These are phyloP conservation scores for Lates calcarifer DNA, from an alignment of 2,113 vertebrate genomes.

Conservation along the genomic window DNA sequence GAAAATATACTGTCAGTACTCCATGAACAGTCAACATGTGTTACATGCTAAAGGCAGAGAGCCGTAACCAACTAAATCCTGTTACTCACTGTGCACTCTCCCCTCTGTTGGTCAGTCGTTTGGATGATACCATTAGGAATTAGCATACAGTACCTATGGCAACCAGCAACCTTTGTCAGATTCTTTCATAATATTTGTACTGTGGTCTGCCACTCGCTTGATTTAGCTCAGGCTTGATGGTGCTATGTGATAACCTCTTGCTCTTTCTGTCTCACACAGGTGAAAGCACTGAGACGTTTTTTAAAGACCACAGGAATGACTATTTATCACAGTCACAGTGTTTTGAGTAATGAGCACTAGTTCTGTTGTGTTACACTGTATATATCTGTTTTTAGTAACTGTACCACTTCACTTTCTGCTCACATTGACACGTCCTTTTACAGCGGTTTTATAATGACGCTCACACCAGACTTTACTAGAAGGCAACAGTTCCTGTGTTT, in stretches of 20 bases:
- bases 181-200: conserved; percentile 86
- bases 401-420: not conserved
- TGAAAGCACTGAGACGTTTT: conserved; percentile 43
- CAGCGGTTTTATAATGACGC: not conserved
- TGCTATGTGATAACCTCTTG: conserved; percentile 70
- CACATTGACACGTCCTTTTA: not conserved
- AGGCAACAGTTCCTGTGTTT: conserved; percentile 7
- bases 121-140: conserved; percentile 83
- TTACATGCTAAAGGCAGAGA: conserved; percentile 58
- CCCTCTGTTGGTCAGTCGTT: conserved; percentile 47
- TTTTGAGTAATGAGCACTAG: conserved; percentile 16
- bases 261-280: conserved; percentile 57
- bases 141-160: conserved; percentile 89
- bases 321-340: conserved; percentile 28
- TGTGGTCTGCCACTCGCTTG: conserved; percentile 79
- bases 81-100: conserved; percentile 50
- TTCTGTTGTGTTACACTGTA: not conserved
- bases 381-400: conserved; percentile 11
- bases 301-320: not conserved
- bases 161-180: conserved; percentile 86
- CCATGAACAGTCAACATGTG: conserved; percentile 39
- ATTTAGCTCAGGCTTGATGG: conserved; percentile 78
- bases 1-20: not conserved
- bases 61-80: conserved; percentile 70
- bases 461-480: not conserved